Evolutionary conservation across 2,797 vertebrate species (phyloP).

Genomic region (Peromyscus nudipes): DNA sequence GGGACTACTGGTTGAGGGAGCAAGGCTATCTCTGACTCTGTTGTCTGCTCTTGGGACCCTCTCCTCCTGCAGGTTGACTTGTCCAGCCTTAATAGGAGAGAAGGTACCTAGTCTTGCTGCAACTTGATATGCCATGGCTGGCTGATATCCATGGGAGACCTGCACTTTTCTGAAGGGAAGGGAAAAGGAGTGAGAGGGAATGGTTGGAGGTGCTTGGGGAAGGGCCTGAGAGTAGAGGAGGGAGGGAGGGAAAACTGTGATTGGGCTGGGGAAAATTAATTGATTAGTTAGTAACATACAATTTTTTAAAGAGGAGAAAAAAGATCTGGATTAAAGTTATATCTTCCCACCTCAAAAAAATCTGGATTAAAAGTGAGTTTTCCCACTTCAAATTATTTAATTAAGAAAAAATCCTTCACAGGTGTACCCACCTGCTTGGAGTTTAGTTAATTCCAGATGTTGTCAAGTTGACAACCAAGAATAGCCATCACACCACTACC

Average conservation of each 20-base stretch:
- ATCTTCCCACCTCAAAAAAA: not conserved
- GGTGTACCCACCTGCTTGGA: not conserved
- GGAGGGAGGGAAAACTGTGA: not conserved
- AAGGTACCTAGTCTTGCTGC: not conserved
- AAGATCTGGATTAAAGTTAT: not conserved
- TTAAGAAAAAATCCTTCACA: not conserved
- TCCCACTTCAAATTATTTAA: not conserved
- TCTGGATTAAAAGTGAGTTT: too few relatives aligned
- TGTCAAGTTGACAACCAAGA: not conserved
- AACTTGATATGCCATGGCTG: not conserved
- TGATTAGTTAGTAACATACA: not conserved
- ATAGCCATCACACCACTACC: not conserved
- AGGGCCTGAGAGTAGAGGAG: not conserved
- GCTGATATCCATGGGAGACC: not conserved
- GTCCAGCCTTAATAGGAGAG: not conserved
- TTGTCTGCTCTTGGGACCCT: not conserved
- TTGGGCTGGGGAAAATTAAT: not conserved
- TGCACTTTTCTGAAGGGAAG: not conserved
- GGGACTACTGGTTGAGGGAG: not conserved
- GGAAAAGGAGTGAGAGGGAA: not conserved
- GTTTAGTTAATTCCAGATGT: not conserved
- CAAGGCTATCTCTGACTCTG: not conserved
- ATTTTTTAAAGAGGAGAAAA: not conserved
- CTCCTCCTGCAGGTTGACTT: not conserved
- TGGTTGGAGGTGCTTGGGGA: not conserved